These are phyloP conservation scores for Macquaria australasica DNA, from an alignment of 2,113 vertebrate species.

Conservation along the genomic window DNA sequence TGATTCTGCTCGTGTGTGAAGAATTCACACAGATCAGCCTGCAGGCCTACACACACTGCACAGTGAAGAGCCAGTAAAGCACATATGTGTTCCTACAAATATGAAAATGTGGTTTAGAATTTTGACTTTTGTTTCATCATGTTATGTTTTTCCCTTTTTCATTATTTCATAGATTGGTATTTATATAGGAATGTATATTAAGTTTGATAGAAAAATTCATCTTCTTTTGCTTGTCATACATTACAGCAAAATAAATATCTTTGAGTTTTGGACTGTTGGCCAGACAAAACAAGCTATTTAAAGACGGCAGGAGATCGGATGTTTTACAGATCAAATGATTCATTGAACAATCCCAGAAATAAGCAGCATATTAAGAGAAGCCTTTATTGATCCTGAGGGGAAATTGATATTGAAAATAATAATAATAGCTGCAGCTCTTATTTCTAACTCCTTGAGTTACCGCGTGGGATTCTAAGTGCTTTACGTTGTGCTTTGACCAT, in stretches of 20 bases:
- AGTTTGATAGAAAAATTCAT: too few species aligned
- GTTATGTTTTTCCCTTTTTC: not conserved
- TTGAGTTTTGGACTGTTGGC: not conserved
- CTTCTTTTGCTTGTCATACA: too few species aligned
- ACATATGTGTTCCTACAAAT: not conserved
- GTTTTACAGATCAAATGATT: not conserved
- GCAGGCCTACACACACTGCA: not conserved
- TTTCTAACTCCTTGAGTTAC: not conserved
- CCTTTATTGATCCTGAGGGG: too few species aligned
- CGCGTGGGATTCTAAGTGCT: not conserved
- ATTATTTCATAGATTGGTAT: not conserved
- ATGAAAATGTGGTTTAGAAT: too few species aligned
- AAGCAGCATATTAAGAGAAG: too few species aligned
- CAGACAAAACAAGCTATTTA: not conserved
- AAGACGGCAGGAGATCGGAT: not conserved
- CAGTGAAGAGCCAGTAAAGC: not conserved
- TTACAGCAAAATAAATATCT: not conserved
- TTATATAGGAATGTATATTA: too few species aligned
- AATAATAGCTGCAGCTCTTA: not conserved
- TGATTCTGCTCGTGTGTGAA: not conserved
- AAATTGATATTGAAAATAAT: not conserved
- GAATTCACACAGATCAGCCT: not conserved
- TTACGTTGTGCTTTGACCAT: slow-evolving; percentile 8
- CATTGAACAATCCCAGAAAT: not conserved
- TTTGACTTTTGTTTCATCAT: not conserved